Percentiles rank a stretch among this genome's conserved stretches.
Evolutionary conservation across 2,888 invertebrate species (phyloP).

Genomic region (Pollenia amentaria): DNA sequence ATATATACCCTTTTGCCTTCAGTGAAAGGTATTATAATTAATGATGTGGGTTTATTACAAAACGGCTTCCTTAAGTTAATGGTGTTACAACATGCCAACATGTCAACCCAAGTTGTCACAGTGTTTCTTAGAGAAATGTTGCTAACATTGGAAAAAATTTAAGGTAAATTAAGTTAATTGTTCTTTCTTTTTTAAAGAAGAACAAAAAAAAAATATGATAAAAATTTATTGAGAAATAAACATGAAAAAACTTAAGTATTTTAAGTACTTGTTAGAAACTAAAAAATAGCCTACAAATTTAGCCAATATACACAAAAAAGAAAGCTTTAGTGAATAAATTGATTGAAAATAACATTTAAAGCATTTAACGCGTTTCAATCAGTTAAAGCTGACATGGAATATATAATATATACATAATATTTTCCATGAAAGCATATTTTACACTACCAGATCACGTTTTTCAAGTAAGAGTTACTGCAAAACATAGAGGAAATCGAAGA

Average conservation of each 20-base stretch:
- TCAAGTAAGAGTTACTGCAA: conserved; percentile 27
- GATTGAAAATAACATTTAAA: no score
- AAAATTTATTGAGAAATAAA: no score
- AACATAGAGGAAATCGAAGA: conserved; percentile 9
- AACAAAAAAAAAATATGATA: neutral
- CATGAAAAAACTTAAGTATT: neutral
- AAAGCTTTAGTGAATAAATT: no score
- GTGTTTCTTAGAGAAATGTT: conserved; percentile 1
- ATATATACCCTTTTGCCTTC: no score
- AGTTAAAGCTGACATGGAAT: neutral
- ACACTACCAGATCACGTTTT: conserved; percentile 19
- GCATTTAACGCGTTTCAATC: no score
- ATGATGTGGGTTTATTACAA: neutral
- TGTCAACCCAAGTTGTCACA: conserved; percentile 39
- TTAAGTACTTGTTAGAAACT: no score
- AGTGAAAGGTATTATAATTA: no score
- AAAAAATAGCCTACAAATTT: no score
- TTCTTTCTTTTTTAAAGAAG: neutral
- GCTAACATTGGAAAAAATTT: neutral
- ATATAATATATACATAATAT: no score
- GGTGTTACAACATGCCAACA: conserved; percentile 50
- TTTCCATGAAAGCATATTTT: neutral
- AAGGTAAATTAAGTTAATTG: conserved; percentile 26
- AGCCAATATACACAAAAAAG: no score
- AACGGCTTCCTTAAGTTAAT: conserved; percentile 37